Evolutionary conservation across 92 coral and sea anemone genomes (phyloP).

Genomic region (Muricea muricata): DNA sequence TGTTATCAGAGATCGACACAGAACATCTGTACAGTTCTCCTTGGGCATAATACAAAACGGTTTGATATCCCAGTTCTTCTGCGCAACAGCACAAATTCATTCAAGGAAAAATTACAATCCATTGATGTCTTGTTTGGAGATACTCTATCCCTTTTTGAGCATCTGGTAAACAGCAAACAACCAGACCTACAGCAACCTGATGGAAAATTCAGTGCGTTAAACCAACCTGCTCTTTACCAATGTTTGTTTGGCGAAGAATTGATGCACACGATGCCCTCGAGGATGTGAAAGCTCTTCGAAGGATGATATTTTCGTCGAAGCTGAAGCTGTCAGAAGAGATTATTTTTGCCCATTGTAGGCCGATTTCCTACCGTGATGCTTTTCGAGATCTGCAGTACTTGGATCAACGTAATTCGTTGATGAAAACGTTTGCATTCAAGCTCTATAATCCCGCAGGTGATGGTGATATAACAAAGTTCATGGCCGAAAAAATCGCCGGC

Average conservation of each 20-base stretch:
- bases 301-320: not conserved
- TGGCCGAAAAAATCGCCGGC: not conserved
- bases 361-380: not conserved
- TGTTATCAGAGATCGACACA: not conserved
- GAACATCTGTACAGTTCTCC: conserved; percentile 13
- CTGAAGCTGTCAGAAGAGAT: not conserved
- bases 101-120: not conserved
- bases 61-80: conserved; percentile 36
- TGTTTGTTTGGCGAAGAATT: not conserved
- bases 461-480: not conserved
- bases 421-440: not conserved
- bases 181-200: not conserved
- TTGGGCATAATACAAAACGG: conserved; percentile 18
- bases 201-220: not conserved
- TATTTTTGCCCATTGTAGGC: not conserved
- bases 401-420: not conserved
- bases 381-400: not conserved
- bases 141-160: not conserved
- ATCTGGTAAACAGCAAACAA: not conserved
- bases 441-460: not conserved
- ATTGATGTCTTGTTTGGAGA: not conserved
- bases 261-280: not conserved
- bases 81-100: not conserved
- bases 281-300: not conserved
- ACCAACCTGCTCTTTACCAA: not conserved